A percentile compares a stretch with the other conserved stretches of the same genome.
Evolutionary conservation across 2,797 vertebrate genomes (phyloP).

Genomic region (Poecile montanus): DNA sequence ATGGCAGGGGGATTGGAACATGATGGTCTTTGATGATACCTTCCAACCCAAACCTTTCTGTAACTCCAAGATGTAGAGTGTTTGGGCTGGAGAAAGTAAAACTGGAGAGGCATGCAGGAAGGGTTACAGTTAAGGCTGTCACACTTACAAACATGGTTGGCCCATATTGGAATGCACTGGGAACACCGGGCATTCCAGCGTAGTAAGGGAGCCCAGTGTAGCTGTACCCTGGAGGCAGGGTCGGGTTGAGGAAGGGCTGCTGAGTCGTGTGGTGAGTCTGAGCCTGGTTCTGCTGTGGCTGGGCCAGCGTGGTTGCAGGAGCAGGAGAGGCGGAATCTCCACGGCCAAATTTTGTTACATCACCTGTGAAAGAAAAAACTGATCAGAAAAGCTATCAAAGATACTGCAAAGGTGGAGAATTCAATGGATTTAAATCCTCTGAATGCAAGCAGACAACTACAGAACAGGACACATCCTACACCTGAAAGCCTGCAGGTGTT

Average conservation of each 20-base stretch:
- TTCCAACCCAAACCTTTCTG: neutral
- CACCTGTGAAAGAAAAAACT: slow-evolving; percentile 79
- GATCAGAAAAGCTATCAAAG: neutral
- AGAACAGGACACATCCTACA: neutral
- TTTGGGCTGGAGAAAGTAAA: neutral
- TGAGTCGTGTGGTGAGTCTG: slow-evolving; percentile 92
- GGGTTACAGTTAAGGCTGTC: neutral
- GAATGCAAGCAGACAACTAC: neutral
- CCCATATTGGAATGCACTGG: slow-evolving; percentile 93
- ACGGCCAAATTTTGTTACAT: slow-evolving; percentile 92
- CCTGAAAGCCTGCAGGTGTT: neutral
- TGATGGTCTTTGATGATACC: neutral
- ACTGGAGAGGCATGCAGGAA: fast-evolving
- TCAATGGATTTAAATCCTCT: neutral
- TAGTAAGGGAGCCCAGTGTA: slow-evolving; percentile 96
- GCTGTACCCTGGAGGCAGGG: slow-evolving; percentile 93
- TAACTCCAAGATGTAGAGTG: neutral
- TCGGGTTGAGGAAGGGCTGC: slow-evolving; percentile 93
- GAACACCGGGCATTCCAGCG: slow-evolving; percentile 86
- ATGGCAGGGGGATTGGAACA: neutral
- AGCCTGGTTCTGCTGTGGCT: slow-evolving; percentile 86
- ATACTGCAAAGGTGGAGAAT: neutral
- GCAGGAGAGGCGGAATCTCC: slow-evolving; percentile 94
- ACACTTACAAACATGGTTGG: slow-evolving; percentile 92
- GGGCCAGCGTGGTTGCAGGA: slow-evolving; percentile 87